A percentile compares a stretch with the other conserved stretches of the same genome.
These are phyloP conservation scores for Gnathonemus longibarbis DNA, from an alignment of 2,113 vertebrate genomes.

Conservation along the genomic window DNA sequence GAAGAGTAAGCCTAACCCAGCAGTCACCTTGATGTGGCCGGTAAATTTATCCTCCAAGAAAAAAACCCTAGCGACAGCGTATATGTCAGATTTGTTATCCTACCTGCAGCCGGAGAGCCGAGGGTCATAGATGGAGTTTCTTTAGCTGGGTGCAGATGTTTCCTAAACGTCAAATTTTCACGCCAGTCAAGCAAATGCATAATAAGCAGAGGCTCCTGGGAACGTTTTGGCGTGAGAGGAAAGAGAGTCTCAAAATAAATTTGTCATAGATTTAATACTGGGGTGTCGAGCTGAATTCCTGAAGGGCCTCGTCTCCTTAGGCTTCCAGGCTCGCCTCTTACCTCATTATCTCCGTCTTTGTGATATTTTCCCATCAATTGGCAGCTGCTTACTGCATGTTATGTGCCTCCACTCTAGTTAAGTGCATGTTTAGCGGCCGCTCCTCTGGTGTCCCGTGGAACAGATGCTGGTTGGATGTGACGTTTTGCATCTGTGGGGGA, in stretches of 20 bases:
- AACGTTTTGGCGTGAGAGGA: not conserved
- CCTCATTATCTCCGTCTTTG: not conserved
- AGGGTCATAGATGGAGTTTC: not conserved
- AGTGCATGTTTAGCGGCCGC: not conserved
- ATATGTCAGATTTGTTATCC: not conserved
- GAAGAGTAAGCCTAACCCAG: not conserved
- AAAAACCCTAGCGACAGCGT: not conserved
- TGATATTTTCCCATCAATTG: not conserved
- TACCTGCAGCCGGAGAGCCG: not conserved
- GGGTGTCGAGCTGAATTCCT: not conserved
- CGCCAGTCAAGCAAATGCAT: not conserved
- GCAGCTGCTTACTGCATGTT: not conserved
- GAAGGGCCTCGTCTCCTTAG: not conserved
- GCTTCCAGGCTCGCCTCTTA: not conserved
- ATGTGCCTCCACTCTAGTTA: not conserved
- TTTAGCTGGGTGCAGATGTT: not conserved
- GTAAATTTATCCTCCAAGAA: not conserved
- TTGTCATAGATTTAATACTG: constrained; percentile 3
- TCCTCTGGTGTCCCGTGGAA: not conserved
- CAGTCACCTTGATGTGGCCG: not conserved
- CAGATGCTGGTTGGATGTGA: not conserved
- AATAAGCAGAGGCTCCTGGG: not conserved
- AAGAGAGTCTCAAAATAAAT: not conserved
- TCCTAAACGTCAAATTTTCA: not conserved
- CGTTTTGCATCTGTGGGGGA: not conserved